Base-by-base conservation (phyloP, 2,888 invertebrate species). In the Drosophila mayaguana region DNA sequence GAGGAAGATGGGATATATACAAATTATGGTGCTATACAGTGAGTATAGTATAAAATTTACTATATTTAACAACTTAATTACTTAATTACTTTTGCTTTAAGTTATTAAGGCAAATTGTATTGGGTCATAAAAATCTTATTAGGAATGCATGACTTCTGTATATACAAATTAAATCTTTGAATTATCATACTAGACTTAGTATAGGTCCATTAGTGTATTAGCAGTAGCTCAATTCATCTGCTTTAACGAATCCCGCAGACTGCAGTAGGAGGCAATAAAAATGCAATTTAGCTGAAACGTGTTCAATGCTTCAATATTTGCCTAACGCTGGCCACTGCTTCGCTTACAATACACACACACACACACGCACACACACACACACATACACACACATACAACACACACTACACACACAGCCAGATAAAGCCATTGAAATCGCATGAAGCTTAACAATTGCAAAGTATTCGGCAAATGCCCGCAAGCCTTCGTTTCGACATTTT, bases 231-330 rank as follows among this genome's bases (percentile, higher is more conserved):
- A 55, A 43, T 18, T 45, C 43, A 20, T 46, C 59, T 60, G 63
- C 60, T 63, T 70, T 14, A 36, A 56, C 22, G 14, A 56, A 64
- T 53, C 38, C 46, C 55, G 38, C 53, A 70, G 38, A 48, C 28
- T 65, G 64, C 60, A 65, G 78, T 71, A 54, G 76, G 76, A 48
- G 83, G 75, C 81, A 89, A 89, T 90, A 89, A 91, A 91, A 90
- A 77, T 88, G 90, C 88, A 89, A 84, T 89, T 89, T 80, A 75
- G 68, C 65, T 72, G 77, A 77, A 82, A 89, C 84, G 89, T 90
- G 90, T 80, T 82, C 87, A 78, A 78, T 80, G 78, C 80, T 78
- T 80, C 89, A 83, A 88, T 89, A 83, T 83, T 82, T 87, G 80
- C 81, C 80, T 72, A 83, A 72, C 75, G 66, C 64, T 67, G 76